Evolutionary conservation across 2,888 invertebrate genomes (phyloP), one percentile per base, ranked within the genome.

Genomic region (Erebia palarica): DNA sequence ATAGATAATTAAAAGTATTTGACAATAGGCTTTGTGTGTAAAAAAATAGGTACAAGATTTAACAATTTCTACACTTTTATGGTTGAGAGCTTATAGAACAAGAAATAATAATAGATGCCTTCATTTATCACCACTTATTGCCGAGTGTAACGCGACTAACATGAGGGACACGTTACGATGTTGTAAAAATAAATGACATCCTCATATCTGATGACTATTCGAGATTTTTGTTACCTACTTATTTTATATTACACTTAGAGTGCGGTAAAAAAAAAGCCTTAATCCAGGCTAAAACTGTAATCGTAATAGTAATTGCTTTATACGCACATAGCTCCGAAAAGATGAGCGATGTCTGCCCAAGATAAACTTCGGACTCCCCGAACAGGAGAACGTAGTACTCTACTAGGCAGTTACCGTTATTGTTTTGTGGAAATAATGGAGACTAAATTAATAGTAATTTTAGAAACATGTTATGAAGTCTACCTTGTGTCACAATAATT

Each of bases 131-230:
- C 58, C 60, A 5, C 27, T 27, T 27, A 27, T 27, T 27, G 4
- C 27, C 4, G 27, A 36, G 42, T 42, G 36, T n/a, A 60, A 42
- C 36, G 44, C n/a, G 42, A 60, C 60, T 60, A 42, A 60, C 60
- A 60, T 42, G 36, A 58, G 58, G 36, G 27, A 36, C 36, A 14
- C 14, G 36, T 60, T 60, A 60, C 42, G 60, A 42, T 60, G 60
- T 42, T 60, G 60, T 60, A 60, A 60, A 60, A 36, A 42, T 44
- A 16, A 60, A 60, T 42, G 42, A 60, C 42, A 60, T 60, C 42
- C 60, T 16, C 60, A 60, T 60, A 42, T 60, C 42, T 58, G 58
- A 58, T 27, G 58, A 27, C 58, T 58, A 27, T 58, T 58, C 13
- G 14, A 27, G 27, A 36, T 21, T 58, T 58, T 27, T 58, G 58